phyloP scores from a whole-genome alignment of 1,140 invertebrate genomes.

The Elysia chlorotica region DNA sequence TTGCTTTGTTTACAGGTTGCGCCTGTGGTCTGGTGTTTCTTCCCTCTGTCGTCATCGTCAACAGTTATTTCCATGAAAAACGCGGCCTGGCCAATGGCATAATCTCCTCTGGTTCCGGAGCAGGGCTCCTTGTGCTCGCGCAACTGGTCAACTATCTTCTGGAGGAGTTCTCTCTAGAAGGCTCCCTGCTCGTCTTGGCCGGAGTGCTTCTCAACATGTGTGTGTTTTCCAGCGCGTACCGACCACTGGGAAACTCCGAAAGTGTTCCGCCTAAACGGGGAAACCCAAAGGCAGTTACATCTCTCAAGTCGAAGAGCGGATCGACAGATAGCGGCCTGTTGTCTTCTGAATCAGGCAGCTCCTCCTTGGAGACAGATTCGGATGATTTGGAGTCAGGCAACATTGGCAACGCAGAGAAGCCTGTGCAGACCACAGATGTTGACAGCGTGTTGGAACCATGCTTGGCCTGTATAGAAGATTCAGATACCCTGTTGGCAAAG shows the following conservation, averaged over 20 bases:
- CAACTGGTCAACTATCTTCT: slow-evolving; percentile 70
- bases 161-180: slow-evolving; percentile 72
- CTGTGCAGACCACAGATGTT: too few relatives aligned
- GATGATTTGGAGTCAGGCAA: too few relatives aligned
- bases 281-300: background rate
- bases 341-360: too few relatives aligned
- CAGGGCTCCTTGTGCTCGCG: slow-evolving; percentile 78
- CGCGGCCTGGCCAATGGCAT: slow-evolving; percentile 94
- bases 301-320: too few relatives aligned
- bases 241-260: too few relatives aligned
- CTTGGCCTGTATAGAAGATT: too few relatives aligned
- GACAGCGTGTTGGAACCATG: too few relatives aligned
- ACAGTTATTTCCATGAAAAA: slow-evolving; percentile 97
- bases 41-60: slow-evolving; percentile 94
- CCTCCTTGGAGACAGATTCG: too few relatives aligned
- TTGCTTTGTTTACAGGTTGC: slow-evolving; percentile 18
- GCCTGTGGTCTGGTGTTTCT: slow-evolving; percentile 96
- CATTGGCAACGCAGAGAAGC: too few relatives aligned
- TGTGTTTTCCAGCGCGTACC: slow-evolving; percentile 72
- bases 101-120: slow-evolving; percentile 93
- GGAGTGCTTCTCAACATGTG: slow-evolving; percentile 91
- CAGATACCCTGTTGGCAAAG: too few relatives aligned
- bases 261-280: too few relatives aligned
- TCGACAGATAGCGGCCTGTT: too few relatives aligned
- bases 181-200: slow-evolving; percentile 69